These are phyloP conservation scores for Shargacucullia verbasci DNA, from an alignment of 2,888 invertebrate species.

Conservation along the genomic window DNA sequence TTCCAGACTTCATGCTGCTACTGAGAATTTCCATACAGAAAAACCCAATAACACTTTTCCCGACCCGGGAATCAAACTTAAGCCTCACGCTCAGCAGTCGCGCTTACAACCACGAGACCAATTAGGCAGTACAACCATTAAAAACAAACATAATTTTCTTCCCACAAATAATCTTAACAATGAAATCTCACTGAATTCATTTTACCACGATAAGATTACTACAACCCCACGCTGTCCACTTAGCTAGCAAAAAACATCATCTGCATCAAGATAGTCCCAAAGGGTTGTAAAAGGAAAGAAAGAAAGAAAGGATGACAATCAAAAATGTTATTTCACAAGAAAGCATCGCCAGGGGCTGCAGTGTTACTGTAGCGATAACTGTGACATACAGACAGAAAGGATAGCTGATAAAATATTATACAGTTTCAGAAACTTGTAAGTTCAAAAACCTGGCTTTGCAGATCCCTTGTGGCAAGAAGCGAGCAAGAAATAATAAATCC, in stretches of 20 bases:
- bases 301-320: slow-evolving; percentile 64
- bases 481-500: too few species aligned
- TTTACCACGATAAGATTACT: slow-evolving; percentile 26
- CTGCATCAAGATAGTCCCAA: slow-evolving; percentile 53
- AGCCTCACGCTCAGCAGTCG: too few species aligned
- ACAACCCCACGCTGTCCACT: slow-evolving; percentile 43
- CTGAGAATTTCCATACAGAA: too few species aligned
- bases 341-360: slow-evolving; percentile 54
- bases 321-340: slow-evolving; percentile 67
- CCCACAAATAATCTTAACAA: slow-evolving; percentile 5
- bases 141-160: too few species aligned
- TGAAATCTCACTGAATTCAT: slow-evolving; percentile 24
- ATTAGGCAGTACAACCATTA: too few species aligned
- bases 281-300: slow-evolving; percentile 56
- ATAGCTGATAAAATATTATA: background rate
- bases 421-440: background rate
- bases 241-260: slow-evolving; percentile 49
- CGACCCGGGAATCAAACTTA: too few species aligned
- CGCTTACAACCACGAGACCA: too few species aligned
- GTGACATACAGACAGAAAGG: slow-evolving; percentile 16
- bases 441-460: too few species aligned
- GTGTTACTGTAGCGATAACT: slow-evolving; percentile 43
- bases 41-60: too few species aligned
- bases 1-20: too few species aligned
- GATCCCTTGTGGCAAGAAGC: too few species aligned